A percentile compares a stretch with the other conserved stretches of the same genome.
Conservation (phyloP, 1,140 invertebrate genomes). For the Adoxophyes honmai region DNA sequence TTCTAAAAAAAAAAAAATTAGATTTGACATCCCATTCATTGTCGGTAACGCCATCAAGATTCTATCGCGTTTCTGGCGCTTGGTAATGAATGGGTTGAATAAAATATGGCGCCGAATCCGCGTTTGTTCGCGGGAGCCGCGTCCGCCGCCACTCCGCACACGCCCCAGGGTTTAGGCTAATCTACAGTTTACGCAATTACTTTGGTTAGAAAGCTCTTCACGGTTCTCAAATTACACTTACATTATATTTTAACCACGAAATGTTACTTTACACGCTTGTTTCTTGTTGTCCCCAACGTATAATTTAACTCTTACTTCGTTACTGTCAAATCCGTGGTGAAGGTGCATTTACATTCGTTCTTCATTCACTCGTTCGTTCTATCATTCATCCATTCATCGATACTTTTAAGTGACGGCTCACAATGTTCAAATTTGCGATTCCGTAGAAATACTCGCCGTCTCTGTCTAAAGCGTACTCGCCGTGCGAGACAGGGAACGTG, state of each 20-base stretch:
- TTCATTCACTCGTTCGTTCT: slow-evolving; percentile 16
- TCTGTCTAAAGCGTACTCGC: too few relatives aligned
- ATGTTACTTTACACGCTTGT: slow-evolving; percentile 2
- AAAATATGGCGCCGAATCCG: too few relatives aligned
- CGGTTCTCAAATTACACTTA: slow-evolving; percentile 13
- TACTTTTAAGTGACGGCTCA: not conserved
- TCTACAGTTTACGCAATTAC: slow-evolving; percentile 9
- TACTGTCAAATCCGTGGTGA: slow-evolving; percentile 33
- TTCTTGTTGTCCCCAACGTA: slow-evolving; percentile 5
- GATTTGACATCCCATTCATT: too few relatives aligned
- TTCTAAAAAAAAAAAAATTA: too few relatives aligned
- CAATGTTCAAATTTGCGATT: not conserved
- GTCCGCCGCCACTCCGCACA: not conserved
- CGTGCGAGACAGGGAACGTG: too few relatives aligned
- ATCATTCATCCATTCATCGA: slow-evolving; percentile 8
- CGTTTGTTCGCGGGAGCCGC: too few relatives aligned
- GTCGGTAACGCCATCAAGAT: too few relatives aligned
- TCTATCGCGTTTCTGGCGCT: too few relatives aligned
- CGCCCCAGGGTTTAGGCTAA: slow-evolving; percentile 1
- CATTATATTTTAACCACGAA: slow-evolving; percentile 14
- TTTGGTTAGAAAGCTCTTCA: slow-evolving; percentile 10
- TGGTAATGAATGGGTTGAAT: too few relatives aligned
- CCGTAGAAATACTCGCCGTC: not conserved
- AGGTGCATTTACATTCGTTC: slow-evolving; percentile 52
- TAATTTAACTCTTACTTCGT: slow-evolving; percentile 13